Evolutionary conservation across 2,113 vertebrate genomes (phyloP).

Genomic region (human (Homo sapiens)): DNA sequence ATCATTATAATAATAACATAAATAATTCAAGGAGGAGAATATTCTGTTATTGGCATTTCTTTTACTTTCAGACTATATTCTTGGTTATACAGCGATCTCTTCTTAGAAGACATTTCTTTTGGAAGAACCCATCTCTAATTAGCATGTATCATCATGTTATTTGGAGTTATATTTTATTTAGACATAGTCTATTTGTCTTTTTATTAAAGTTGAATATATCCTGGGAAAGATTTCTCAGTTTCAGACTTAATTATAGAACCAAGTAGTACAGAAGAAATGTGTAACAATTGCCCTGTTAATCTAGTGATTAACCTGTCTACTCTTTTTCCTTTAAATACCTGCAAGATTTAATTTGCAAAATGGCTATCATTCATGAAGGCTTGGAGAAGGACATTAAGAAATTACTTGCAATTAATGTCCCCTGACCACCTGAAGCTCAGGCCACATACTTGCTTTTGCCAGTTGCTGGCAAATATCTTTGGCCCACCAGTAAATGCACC

Average conservation of each 20-base stretch:
- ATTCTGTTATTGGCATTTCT: background rate
- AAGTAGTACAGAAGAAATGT: conserved; percentile 66
- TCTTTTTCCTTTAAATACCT: conserved; percentile 65
- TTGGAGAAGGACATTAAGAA: conserved; percentile 68
- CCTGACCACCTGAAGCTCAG: conserved; percentile 8
- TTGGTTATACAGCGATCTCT: background rate
- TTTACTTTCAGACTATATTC: conserved; percentile 48
- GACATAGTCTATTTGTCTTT: conserved; percentile 58
- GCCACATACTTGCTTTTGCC: conserved; percentile 15
- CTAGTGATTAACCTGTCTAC: conserved; percentile 71
- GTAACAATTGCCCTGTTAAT: conserved; percentile 68
- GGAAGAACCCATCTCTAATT: conserved; percentile 59
- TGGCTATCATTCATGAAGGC: conserved; percentile 67
- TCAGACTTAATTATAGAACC: conserved; percentile 73
- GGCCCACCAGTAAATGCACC: background rate
- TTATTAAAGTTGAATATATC: conserved; percentile 67
- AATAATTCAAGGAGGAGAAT: background rate
- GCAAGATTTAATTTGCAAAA: conserved; percentile 78
- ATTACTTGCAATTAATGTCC: conserved; percentile 65
- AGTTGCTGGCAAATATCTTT: conserved; percentile 45
- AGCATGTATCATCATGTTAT: conserved; percentile 50
- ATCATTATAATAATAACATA: background rate
- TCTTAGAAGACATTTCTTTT: conserved; percentile 37
- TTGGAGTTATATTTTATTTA: conserved; percentile 60
- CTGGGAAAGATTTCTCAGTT: conserved; percentile 69